Base-by-base conservation (phyloP, 2,113 vertebrate species). In the Poeciliopsis prolifica region DNA sequence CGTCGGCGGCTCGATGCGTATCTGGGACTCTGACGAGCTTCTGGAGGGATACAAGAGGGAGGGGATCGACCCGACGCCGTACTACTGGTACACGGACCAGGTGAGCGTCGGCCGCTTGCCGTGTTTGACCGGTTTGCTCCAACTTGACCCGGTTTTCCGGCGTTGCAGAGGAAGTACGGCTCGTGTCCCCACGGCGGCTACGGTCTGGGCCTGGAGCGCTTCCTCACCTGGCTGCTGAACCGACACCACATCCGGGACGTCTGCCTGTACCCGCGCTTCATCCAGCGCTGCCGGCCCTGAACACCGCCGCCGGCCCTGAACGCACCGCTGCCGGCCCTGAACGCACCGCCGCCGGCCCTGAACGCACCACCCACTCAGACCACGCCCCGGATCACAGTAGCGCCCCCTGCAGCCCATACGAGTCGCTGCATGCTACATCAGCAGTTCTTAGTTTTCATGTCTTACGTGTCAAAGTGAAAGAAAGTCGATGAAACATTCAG, bases 151-250 rank as follows among this genome's bases (percentile, higher is more conserved):
- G 37, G 12, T 33, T 29, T 58, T 33, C 54, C 12, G 51, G 24
- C 37, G 3, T 82, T 84, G 65, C 94, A 99, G 98, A 95, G 98
- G 58, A 99, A 98, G 88, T 99, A 95, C 0, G 98, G 98, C 1
- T 95, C 97, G 0, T 99, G 97, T 87, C 97, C 98, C 75, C 98
- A 99, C 0, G 98, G 98, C 0, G 98, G 98, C 0, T 99, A 99
- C 0, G 98, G 98, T 17, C 84, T 99, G 86, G 98, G 98, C 11
- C 85, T 99, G 63, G 98, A 99, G 68, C 93, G 98, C 4, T 99
- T 99, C 94, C 94, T 99, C 13, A 99, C 97, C 74, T 99, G 98
- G 98, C 94, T 99, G 69, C 96, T 99, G 78, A 97, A 98, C 77
- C 93, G 97, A 30, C 95, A 98, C 68, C 97, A 99, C 75, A 99